Percentiles rank a stretch among this genome's conserved stretches.
These are phyloP conservation scores for Glyphotaelius pellucidus DNA, from an alignment of 2,888 invertebrate genomes.

Conservation along the genomic window DNA sequence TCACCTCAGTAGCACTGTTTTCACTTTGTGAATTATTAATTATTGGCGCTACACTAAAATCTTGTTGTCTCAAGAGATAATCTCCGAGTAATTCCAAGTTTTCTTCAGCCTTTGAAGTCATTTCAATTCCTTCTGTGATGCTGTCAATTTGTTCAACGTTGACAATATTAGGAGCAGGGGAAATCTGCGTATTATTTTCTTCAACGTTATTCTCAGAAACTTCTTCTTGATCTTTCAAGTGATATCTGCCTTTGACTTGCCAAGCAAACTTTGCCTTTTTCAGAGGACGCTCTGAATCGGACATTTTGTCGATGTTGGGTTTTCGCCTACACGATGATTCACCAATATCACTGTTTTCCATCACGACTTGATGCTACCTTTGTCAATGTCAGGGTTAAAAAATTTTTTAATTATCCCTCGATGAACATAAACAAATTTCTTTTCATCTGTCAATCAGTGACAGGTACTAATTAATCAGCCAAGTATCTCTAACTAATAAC, in stretches of 20 bases:
- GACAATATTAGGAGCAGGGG: conserved; percentile 21
- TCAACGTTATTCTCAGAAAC: conserved; percentile 68
- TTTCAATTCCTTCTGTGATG: conserved; percentile 48
- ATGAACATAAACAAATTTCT: conserved; percentile 63
- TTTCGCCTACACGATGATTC: conserved; percentile 76
- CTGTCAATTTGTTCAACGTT: conserved; percentile 51
- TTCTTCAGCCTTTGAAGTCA: conserved; percentile 69
- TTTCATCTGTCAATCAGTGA: conserved; percentile 66
- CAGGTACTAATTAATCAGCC: conserved; percentile 65
- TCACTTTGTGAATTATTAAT: not conserved
- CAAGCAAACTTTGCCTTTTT: conserved; percentile 83
- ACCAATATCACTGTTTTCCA: conserved; percentile 69
- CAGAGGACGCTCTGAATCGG: conserved; percentile 78
- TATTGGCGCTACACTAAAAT: conserved; percentile 55
- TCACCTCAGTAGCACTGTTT: not conserved
- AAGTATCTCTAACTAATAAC: conserved; percentile 37
- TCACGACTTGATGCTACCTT: conserved; percentile 41
- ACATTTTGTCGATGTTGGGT: conserved; percentile 76
- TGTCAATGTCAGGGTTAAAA: conserved; percentile 21
- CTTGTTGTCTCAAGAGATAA: conserved; percentile 70
- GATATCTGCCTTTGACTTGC: conserved; percentile 83
- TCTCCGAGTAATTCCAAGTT: conserved; percentile 73
- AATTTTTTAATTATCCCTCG: not conserved
- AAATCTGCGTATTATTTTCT: conserved; percentile 68
- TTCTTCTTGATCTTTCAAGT: conserved; percentile 75